These are phyloP conservation scores for Pandemis corylana DNA, from an alignment of 2,888 invertebrate genomes.

Conservation along the genomic window DNA sequence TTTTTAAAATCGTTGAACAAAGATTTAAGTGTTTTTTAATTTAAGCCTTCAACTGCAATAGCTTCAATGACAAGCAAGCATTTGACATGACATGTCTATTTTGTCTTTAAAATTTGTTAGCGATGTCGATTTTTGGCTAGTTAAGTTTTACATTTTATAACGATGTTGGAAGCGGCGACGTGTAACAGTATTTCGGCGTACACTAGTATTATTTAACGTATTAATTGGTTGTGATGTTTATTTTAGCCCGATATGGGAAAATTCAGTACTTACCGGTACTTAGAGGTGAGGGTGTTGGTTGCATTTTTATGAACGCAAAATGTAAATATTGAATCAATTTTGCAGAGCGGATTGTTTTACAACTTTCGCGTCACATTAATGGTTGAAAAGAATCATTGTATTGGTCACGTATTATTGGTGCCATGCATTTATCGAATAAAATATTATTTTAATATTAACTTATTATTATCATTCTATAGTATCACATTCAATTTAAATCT, in stretches of 20 bases:
- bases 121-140: constrained; percentile 25
- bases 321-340: constrained; percentile 38
- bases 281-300: constrained; percentile 70
- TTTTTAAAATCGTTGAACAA: not conserved
- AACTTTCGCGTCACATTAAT: not conserved
- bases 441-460: not conserved
- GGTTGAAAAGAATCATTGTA: not conserved
- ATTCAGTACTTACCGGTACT: constrained; percentile 83
- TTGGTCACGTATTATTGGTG: not conserved
- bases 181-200: constrained; percentile 31
- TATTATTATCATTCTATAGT: too few species aligned
- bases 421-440: not conserved
- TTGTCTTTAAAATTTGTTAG: constrained; percentile 18
- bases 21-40: not conserved
- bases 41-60: not conserved
- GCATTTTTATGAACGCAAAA: constrained; percentile 13
- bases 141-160: constrained; percentile 21
- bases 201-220: constrained; percentile 38
- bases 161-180: constrained; percentile 21
- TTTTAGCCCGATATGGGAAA: constrained; percentile 79
- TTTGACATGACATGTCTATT: constrained; percentile 12
- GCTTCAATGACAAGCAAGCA: not conserved
- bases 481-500: too few species aligned
- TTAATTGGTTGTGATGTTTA: constrained; percentile 73
- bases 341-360: not conserved